Evolutionary conservation across 2,113 vertebrate genomes (phyloP).

Genomic region (Lophura nycthemera): DNA sequence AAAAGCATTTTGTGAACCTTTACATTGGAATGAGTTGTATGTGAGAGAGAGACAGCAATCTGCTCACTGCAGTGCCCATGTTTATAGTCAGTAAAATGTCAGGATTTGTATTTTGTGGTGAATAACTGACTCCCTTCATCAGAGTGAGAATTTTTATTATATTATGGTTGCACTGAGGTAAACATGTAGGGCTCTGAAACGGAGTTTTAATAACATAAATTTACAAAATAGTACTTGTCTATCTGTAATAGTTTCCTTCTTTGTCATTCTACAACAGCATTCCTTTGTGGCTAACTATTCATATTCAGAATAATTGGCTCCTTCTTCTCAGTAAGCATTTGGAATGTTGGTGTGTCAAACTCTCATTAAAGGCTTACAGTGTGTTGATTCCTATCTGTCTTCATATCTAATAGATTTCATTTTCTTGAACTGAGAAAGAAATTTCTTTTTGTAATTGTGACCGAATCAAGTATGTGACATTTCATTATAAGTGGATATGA

Average conservation of each 20-base stretch:
- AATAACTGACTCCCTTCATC: not conserved
- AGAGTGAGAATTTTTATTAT: not conserved
- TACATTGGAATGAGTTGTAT: not conserved
- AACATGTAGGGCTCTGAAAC: not conserved
- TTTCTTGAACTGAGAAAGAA: not conserved
- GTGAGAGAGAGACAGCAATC: not conserved
- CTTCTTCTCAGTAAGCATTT: not conserved
- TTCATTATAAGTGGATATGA: not conserved
- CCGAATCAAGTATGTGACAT: not conserved
- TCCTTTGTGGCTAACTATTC: not conserved
- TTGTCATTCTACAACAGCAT: not conserved
- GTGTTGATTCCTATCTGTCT: not conserved
- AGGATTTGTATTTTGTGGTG: not conserved
- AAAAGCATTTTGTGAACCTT: not conserved
- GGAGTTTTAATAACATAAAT: not conserved
- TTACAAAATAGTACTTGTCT: not conserved
- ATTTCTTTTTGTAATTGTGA: not conserved
- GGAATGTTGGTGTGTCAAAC: not conserved
- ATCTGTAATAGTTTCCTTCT: not conserved
- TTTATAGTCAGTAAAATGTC: not conserved
- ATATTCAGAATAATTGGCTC: not conserved
- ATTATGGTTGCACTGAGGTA: not conserved
- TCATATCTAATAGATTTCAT: not conserved
- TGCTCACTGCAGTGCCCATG: not conserved
- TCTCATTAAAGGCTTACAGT: not conserved